Evolutionary conservation across 2,888 invertebrate genomes (phyloP), one percentile per base, ranked within the genome.

Genomic region (Synanthedon formicaeformis): DNA sequence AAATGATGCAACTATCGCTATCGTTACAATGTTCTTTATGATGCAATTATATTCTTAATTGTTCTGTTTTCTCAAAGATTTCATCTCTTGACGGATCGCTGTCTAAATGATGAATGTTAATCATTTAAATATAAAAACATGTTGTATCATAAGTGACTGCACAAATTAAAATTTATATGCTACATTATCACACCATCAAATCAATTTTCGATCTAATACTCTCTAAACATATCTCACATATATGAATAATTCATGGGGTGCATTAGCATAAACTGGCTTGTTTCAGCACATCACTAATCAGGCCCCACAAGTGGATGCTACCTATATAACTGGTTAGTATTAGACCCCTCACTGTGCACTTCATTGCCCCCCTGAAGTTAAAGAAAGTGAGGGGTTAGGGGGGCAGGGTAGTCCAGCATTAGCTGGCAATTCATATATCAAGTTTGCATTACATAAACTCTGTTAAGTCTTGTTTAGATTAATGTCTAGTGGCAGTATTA

Each of bases 381-480:
- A 16, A 12, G 14, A n/a, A 13, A 16, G 14, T 3, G 18, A 14
- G 8, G 27, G 41, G 53, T 14, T 11, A 41, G 45, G 48, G 58
- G 50, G 56, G 49, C 45, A 12, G 41, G 14, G 57, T 53, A 16
- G 5, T 41, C 51, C 54, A 49, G 54, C 52, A 51, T 48, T 51
- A 56, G 45, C 27, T 51, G 51, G 54, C 51, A 53, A 61, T 64
- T 61, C 65, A 65, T 67, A 65, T 60, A 66, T 69, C 67, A 67
- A 63, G 59, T 62, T 62, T 59, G 60, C 59, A 59, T 64, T 65
- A 64, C 66, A 65, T 61, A 63, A 62, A 65, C 54, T 59, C 55
- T 34, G 55, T 34, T 34, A 34, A 34, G 34, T 34, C 34, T 34
- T 34, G 34, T 34, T 34, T 34, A 34, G 34, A 34, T 34, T 34